Conservation (phyloP, 2,888 invertebrate species). For the Spilosoma lubricipeda region DNA sequence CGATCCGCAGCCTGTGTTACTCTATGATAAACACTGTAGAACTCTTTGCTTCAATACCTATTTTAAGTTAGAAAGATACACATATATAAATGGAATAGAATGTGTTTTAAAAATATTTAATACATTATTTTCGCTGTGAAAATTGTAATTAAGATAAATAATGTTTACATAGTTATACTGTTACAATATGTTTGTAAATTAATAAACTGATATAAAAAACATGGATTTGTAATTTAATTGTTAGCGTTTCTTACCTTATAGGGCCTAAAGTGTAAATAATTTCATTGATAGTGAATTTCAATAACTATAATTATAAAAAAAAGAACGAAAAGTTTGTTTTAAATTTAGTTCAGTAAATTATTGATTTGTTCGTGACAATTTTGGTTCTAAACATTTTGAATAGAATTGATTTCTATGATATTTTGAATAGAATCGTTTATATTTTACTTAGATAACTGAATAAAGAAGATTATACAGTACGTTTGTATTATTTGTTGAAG, state of each 20-base stretch:
- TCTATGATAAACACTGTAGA: neutral
- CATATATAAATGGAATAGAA: neutral
- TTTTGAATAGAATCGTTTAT: conserved; percentile 60
- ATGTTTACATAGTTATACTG: conserved; percentile 7
- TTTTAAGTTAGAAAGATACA: neutral
- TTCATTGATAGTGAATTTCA: conserved; percentile 46
- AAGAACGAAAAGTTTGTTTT: conserved; percentile 15
- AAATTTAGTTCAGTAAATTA: conserved; percentile 19
- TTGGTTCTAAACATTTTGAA: conserved; percentile 18
- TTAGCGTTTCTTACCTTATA: conserved; percentile 67
- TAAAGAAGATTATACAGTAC: conserved; percentile 64
- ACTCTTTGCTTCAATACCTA: neutral
- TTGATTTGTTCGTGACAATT: neutral
- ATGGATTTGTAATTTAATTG: conserved; percentile 42
- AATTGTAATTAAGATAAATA: neutral
- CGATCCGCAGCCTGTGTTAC: too few relatives aligned
- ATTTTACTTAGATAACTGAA: conserved; percentile 70
- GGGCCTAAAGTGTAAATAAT: conserved; percentile 61
- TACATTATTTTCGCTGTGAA: conserved; percentile 8
- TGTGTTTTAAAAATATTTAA: conserved; percentile 2
- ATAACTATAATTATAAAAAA: conserved; percentile 40
- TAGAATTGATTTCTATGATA: conserved; percentile 39
- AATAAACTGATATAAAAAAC: conserved; percentile 36
- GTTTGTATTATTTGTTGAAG: conserved; percentile 32
- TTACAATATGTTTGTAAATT: conserved; percentile 29